These are phyloP conservation scores for Notothenia rossii DNA, from an alignment of 2,113 vertebrate genomes.

Conservation along the genomic window DNA sequence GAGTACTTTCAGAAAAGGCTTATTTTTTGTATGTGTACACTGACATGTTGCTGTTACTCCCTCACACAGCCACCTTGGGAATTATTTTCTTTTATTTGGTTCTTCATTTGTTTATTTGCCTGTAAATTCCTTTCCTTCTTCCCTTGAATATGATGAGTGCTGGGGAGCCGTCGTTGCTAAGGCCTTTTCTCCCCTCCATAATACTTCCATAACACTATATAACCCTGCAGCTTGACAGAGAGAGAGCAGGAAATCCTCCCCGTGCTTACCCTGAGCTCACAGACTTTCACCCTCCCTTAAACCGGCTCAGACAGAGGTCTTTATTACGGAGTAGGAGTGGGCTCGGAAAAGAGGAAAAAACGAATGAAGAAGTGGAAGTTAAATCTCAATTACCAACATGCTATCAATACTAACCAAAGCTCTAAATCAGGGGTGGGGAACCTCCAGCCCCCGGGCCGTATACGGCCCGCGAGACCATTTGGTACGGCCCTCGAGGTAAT, in stretches of 20 bases:
- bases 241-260: constrained; percentile 74
- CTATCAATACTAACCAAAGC: not conserved
- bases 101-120: constrained; percentile 17
- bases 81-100: not conserved
- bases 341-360: constrained; percentile 37
- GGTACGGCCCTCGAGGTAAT: too few species aligned
- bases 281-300: constrained; percentile 71
- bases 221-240: constrained; percentile 70
- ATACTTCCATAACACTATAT: constrained; percentile 71
- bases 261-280: constrained; percentile 72
- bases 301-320: constrained; percentile 76
- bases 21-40: too few species aligned
- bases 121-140: not conserved
- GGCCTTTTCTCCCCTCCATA: constrained; percentile 55
- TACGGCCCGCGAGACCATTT: too few species aligned
- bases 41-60: too few species aligned
- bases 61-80: not conserved
- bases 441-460: too few species aligned
- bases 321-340: constrained; percentile 63
- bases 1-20: not conserved
- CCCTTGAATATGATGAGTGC: constrained; percentile 48
- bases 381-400: constrained; percentile 25
- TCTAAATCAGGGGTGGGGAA: too few species aligned
- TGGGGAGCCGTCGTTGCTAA: constrained; percentile 46
- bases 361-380: constrained; percentile 40